Conservation (phyloP, 2,888 invertebrate genomes). For the Lepidocyrtinus sp. region DNA sequence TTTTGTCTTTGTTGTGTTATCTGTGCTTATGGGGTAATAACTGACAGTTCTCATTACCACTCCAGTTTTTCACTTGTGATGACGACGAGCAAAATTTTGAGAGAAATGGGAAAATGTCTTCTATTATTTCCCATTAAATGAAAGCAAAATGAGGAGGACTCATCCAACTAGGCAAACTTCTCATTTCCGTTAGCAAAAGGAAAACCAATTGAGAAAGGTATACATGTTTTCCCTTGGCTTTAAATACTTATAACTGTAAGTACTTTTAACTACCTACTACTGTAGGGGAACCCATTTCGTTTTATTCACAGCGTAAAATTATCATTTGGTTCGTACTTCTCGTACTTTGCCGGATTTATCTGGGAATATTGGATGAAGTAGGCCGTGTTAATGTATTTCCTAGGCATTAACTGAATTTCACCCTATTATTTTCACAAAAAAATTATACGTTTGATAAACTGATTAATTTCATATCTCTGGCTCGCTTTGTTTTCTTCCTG, state of each 20-base stretch:
- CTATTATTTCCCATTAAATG: not conserved
- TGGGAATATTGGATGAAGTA: not conserved
- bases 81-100: not conserved
- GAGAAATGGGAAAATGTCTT: slow-evolving; percentile 2
- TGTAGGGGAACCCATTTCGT: slow-evolving; percentile 3
- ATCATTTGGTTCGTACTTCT: too few relatives aligned
- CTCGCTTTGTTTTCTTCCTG: slow-evolving; percentile 12
- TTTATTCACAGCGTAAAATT: not conserved
- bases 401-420: not conserved
- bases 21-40: slow-evolving; percentile 40
- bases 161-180: slow-evolving; percentile 32
- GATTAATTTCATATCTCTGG: slow-evolving; percentile 16
- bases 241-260: not conserved
- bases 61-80: slow-evolving; percentile 38
- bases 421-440: slow-evolving; percentile 4
- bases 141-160: not conserved
- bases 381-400: not conserved
- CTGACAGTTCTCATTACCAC: slow-evolving; percentile 60
- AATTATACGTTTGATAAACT: slow-evolving; percentile 14
- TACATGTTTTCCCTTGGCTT: not conserved
- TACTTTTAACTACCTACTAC: not conserved
- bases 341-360: slow-evolving; percentile 14
- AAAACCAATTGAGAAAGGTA: not conserved
- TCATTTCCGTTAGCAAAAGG: slow-evolving; percentile 47
- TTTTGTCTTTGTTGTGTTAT: slow-evolving; percentile 5